phyloP scores from a whole-genome alignment of 2,797 vertebrate species.

The Caiman crocodilus region DNA sequence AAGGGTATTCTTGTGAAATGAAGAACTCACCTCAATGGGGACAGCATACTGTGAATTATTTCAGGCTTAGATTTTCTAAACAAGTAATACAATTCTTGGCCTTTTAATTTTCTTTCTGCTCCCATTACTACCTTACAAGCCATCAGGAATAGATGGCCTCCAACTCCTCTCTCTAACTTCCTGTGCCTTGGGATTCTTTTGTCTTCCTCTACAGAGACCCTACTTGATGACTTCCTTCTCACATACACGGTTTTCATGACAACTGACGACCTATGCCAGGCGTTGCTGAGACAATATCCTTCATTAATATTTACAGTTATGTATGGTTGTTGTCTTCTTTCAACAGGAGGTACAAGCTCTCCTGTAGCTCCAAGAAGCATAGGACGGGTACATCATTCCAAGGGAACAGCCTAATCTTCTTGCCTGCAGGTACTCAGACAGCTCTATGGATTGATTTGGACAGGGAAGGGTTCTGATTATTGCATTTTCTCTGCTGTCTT shows the following conservation, averaged over 20 bases:
- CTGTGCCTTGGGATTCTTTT: background rate
- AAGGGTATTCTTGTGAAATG: background rate
- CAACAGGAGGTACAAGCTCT: background rate
- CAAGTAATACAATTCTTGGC: slow-evolving; percentile 13
- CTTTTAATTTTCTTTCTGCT: background rate
- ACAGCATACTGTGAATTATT: background rate
- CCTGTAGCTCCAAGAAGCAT: background rate
- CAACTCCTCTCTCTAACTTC: background rate
- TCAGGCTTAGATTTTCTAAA: background rate
- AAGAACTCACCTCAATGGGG: background rate
- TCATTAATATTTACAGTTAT: slow-evolving; percentile 57
- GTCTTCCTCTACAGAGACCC: slow-evolving; percentile 19
- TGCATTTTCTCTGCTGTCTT: background rate
- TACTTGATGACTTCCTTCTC: slow-evolving; percentile 96
- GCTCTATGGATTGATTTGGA: background rate
- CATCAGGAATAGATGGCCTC: background rate
- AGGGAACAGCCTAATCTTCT: background rate
- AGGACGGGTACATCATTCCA: background rate
- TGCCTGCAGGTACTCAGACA: background rate
- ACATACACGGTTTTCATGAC: slow-evolving; percentile 98
- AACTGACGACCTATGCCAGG: slow-evolving; percentile 95
- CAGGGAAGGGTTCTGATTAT: background rate
- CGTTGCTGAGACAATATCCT: slow-evolving; percentile 98
- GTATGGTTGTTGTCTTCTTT: background rate
- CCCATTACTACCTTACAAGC: background rate